A percentile compares a stretch with the other conserved stretches of the same genome.
phyloP scores from a whole-genome alignment of 2,888 invertebrate species.

The Megalurothrips usitatus region DNA sequence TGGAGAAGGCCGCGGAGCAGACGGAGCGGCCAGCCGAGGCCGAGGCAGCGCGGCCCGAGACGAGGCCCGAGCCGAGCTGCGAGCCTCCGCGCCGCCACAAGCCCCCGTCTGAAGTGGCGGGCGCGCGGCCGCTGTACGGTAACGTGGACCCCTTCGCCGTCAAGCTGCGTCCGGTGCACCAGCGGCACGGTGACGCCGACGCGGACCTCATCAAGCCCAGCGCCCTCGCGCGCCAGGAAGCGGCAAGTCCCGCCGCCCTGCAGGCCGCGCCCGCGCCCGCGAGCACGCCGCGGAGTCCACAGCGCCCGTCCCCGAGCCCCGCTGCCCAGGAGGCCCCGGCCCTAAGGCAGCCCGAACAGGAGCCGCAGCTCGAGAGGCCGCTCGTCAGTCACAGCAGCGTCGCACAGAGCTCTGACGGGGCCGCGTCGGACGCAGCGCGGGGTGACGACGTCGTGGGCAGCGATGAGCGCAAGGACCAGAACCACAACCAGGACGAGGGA shows the following conservation, averaged over 20 bases:
- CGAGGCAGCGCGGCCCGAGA: neutral
- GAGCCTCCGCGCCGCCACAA: neutral
- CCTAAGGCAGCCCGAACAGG: neutral
- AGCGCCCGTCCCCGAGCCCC: neutral
- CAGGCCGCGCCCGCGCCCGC: neutral
- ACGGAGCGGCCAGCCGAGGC: neutral
- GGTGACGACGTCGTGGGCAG: no score
- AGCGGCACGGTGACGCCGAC: neutral
- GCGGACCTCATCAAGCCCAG: neutral
- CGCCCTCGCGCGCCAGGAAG: neutral
- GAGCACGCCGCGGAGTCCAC: no score
- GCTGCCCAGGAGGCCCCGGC: neutral
- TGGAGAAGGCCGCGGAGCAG: no score
- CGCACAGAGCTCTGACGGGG: no score
- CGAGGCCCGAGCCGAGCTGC: no score
- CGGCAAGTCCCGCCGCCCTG: neutral
- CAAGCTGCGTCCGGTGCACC: constrained; percentile 29
- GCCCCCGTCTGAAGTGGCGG: constrained; percentile 26
- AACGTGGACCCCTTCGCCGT: constrained; percentile 29
- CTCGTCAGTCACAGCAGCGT: no score
- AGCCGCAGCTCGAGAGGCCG: neutral
- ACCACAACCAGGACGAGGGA: neutral
- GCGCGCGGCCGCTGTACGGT: constrained; percentile 32
- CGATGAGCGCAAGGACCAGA: no score
- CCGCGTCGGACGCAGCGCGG: neutral